phyloP scores from a whole-genome alignment of 1,140 invertebrate genomes.

The Drosophila malerkotliana region DNA sequence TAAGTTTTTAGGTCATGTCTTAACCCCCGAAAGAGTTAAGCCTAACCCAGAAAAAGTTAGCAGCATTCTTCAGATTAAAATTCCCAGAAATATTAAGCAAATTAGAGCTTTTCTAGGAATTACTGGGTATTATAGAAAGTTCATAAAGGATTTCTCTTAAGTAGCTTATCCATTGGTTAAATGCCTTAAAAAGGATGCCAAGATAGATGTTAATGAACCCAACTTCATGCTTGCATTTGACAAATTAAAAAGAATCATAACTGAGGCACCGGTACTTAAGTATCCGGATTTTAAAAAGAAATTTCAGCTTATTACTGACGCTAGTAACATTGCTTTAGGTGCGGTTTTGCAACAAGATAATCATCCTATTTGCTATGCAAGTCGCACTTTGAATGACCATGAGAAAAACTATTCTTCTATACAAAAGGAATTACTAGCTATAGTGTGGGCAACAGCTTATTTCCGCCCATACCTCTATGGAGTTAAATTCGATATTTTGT shows the following conservation, averaged over 20 bases:
- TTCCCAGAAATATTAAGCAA: slow-evolving; percentile 1
- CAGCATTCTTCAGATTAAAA: slow-evolving; percentile 4
- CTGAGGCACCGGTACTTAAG: slow-evolving; percentile 4
- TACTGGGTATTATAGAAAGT: slow-evolving; percentile 2
- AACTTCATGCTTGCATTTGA: slow-evolving; percentile 1
- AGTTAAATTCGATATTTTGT: slow-evolving; percentile 3
- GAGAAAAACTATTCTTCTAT: slow-evolving; percentile 5
- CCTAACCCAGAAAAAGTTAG: slow-evolving; percentile 1
- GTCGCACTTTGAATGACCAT: slow-evolving; percentile 1
- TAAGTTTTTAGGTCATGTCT: no score
- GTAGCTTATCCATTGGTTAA: slow-evolving; percentile 1
- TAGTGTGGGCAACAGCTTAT: slow-evolving; percentile 4
- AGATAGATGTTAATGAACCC: slow-evolving; percentile 3
- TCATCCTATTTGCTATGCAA: slow-evolving; percentile 9
- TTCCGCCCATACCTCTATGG: slow-evolving; percentile 1
- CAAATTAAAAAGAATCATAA: slow-evolving; percentile 2
- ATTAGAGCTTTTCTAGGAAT: slow-evolving; percentile 5
- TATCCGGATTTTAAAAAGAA: no score
- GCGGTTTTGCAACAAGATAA: slow-evolving; percentile 3
- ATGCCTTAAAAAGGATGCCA: slow-evolving; percentile 1
- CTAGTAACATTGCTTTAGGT: slow-evolving; percentile 1
- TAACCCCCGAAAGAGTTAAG: neutral
- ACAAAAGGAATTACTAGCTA: slow-evolving; percentile 2
- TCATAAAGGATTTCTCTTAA: slow-evolving; percentile 3
- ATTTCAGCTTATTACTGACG: no score